Conservation (phyloP, 2,113 vertebrate species). For the Collichthys lucidus region DNA sequence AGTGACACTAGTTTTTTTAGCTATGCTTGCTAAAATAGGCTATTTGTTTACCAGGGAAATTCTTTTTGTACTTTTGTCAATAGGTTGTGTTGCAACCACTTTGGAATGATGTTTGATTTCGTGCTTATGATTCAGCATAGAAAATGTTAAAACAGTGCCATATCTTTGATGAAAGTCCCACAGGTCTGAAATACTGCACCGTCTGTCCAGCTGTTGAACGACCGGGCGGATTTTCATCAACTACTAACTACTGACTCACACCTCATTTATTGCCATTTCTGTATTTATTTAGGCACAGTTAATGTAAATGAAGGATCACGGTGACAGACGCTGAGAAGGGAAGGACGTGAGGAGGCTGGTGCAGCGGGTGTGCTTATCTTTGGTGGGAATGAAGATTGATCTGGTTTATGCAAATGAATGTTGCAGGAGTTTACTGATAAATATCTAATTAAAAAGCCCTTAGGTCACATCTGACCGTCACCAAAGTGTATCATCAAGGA, state of each 20-base stretch:
- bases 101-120: slow-evolving; percentile 74
- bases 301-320: slow-evolving; percentile 56
- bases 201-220: slow-evolving; percentile 56
- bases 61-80: slow-evolving; percentile 76
- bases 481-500: slow-evolving; percentile 61
- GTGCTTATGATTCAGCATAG: slow-evolving; percentile 75
- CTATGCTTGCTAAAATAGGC: slow-evolving; percentile 84
- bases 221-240: slow-evolving; percentile 69
- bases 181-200: slow-evolving; percentile 59
- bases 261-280: slow-evolving; percentile 79
- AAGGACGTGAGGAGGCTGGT: slow-evolving; percentile 25
- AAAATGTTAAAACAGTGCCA: slow-evolving; percentile 83
- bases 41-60: slow-evolving; percentile 79
- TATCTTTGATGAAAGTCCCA: slow-evolving; percentile 78
- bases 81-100: slow-evolving; percentile 73
- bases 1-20: slow-evolving; percentile 83
- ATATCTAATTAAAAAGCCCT: slow-evolving; percentile 58
- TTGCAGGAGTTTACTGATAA: slow-evolving; percentile 58
- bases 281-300: slow-evolving; percentile 80
- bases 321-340: slow-evolving; percentile 36
- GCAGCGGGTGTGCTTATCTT: slow-evolving; percentile 69
- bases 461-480: slow-evolving; percentile 79
- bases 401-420: slow-evolving; percentile 70
- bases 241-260: slow-evolving; percentile 69
- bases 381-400: slow-evolving; percentile 87